Base-by-base conservation (phyloP, 2,888 invertebrate species). In the Strigamia transsilvanica region DNA sequence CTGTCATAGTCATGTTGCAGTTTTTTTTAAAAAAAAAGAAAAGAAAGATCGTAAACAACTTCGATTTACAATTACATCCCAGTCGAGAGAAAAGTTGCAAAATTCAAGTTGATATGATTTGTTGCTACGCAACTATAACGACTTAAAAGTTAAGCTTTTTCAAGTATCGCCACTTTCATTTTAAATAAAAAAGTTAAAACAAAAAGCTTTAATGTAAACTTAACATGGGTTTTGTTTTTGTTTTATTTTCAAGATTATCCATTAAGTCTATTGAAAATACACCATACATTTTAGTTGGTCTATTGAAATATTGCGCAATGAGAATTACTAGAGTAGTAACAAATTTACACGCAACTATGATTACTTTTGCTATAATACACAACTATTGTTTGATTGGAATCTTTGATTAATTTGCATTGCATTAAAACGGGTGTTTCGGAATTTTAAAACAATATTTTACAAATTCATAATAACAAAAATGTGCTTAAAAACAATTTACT, bases 321-420 rank as follows among this genome's bases (percentile, higher is more conserved):
- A 15, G 15, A 46, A 42, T 42, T n/a, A 51, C 51, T 51, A 51
- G 27, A 27, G 21, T 18, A 56, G 56, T 12, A 46, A 46, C 46
- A 13, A 46, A n/a, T 56, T 21, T 18, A 18, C 18, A 56, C 9
- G 9, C 15, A 56, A n/a, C 18, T 56, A 3, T 56, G 9, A 56
- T 18, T 38, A 38, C 10, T 38, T 38, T 18, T 56, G 9, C 56
- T 56, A 56, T 56, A n/a, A n/a, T 46, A 46, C 15, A 56, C 18
- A 38, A 38, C 38, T 38, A 38, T 10, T 2, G 56, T 56, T 56
- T 56, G 56, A 56, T 56, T 38, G 6, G 38, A 38, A 38, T 38
- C 38, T 38, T 56, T 56, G 56, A 56, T 56, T 56, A 56, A 46
- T 56, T 56, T 56, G 56, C 56, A 56, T 56, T 56, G 56, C n/a